Base-by-base conservation (phyloP, 2,113 vertebrate species). In the Engystomops pustulosus region DNA sequence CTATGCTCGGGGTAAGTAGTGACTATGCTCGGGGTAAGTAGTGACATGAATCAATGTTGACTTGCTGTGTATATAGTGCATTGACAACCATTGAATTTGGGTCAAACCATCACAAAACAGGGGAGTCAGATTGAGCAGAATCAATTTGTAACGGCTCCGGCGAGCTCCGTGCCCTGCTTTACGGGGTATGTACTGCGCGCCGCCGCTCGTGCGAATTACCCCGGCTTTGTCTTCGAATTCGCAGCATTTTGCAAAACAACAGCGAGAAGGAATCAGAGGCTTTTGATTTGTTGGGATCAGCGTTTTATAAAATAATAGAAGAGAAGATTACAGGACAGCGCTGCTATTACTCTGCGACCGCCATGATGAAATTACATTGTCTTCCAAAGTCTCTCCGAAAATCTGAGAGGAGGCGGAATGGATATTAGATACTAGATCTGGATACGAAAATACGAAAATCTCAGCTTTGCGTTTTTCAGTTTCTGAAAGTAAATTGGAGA, bases 231-330 rank as follows among this genome's bases (percentile, higher is more conserved):
- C 9, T 69, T 25, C 38, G 23, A 44, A 44, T 45, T 71, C 14
- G n/a, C n/a, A 45, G 38, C 68, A 44, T 70, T 70, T 70, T n/a
- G 67, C 38, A 41, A 45, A 71, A 70, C 23, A 68, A n/a, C 25
- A 14, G n/a, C 15, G 7, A 25, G 23, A 71, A 71, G 25, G 20
- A 4, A 14, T 44, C 1, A 12, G 38, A 45, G 38, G 3, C 11
- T 3, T 15, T 8, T n/a, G 2, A 17, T 68, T 20, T 68, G 6
- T 18, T 9, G 69, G 11, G 69, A 23, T 71, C 41, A 45, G n/a
- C 41, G 1, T 25, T 71, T 71, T 45, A 9, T 20, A 9, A 38
- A 25, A 45, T 44, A 27, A 44, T 45, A 72, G n/a, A 47, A 45
- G 25, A 6, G 0, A 45, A 17, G 14, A 72, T 45, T 25, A 72